phyloP scores from a whole-genome alignment of 2,113 vertebrate genomes.

The Excalfactoria chinensis region DNA sequence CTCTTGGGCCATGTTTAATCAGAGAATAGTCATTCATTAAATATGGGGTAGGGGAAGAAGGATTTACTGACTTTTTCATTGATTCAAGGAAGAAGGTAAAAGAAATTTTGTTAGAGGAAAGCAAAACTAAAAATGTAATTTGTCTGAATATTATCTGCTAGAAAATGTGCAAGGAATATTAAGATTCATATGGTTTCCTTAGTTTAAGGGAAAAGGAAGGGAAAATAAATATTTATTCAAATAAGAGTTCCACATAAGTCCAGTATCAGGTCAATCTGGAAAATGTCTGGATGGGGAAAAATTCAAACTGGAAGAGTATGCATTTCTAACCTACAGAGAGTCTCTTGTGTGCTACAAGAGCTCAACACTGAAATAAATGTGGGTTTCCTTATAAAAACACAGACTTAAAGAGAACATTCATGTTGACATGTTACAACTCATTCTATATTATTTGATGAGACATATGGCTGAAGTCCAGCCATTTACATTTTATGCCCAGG shows the following conservation, averaged over 20 bases:
- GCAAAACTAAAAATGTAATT: background rate
- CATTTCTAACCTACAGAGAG: conserved; percentile 55
- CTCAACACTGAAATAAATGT: conserved; percentile 20
- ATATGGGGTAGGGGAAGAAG: background rate
- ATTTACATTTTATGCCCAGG: conserved; percentile 34
- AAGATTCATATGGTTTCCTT: background rate
- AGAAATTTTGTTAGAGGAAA: background rate
- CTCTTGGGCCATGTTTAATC: conserved; percentile 17
- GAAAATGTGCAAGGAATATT: background rate
- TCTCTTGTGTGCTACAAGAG: conserved; percentile 53
- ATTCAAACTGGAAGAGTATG: conserved; percentile 41
- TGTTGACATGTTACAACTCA: conserved; percentile 32
- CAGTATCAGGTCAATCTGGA: conserved; percentile 1
- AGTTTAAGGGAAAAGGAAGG: conserved; percentile 14
- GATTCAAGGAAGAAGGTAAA: background rate
- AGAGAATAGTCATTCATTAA: background rate
- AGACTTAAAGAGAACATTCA: conserved; percentile 64
- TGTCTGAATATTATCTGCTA: background rate
- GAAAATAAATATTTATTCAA: conserved; percentile 54
- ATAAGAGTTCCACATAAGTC: background rate
- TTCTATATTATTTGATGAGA: conserved; percentile 53
- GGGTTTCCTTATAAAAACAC: conserved; percentile 73
- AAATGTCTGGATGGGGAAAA: conserved; percentile 37
- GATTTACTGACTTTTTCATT: background rate
- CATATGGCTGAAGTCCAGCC: conserved; percentile 51